Percentiles rank a stretch among this genome's conserved stretches.
These are phyloP conservation scores for Sogatella furcifera DNA, from an alignment of 1,140 invertebrate genomes.

Conservation along the genomic window DNA sequence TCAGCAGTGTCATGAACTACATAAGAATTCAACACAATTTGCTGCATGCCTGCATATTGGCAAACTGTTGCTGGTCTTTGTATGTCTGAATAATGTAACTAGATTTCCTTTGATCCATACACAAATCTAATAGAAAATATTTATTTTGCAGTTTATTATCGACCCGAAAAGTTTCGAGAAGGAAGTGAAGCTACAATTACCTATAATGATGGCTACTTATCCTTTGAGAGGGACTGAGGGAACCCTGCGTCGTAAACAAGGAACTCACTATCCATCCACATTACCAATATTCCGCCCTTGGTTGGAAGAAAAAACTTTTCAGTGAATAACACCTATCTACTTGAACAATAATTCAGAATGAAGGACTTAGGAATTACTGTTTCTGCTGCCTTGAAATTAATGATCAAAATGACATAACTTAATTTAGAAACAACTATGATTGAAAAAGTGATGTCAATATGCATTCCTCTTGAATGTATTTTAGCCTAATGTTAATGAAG, in stretches of 20 bases:
- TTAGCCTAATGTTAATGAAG: too few species aligned
- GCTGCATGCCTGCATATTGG: too few species aligned
- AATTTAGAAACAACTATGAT: too few species aligned
- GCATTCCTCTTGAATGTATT: too few species aligned
- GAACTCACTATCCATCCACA: slow-evolving; percentile 82
- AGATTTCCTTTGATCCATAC: too few species aligned
- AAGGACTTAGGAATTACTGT: too few species aligned
- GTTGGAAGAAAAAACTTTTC: slow-evolving; percentile 58
- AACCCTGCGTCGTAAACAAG: slow-evolving; percentile 46
- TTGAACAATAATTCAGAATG: too few species aligned
- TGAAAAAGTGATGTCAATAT: too few species aligned
- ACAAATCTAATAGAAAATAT: background rate
- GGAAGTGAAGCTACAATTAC: slow-evolving; percentile 83
- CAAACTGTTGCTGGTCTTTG: too few species aligned
- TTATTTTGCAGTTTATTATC: slow-evolving; percentile 70
- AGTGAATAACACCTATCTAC: background rate
- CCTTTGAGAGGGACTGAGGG: slow-evolving; percentile 57
- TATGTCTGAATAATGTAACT: too few species aligned
- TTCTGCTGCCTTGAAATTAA: too few species aligned
- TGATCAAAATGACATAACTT: too few species aligned
- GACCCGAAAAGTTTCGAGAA: slow-evolving; percentile 84
- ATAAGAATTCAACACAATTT: background rate
- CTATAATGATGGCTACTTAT: slow-evolving; percentile 89
- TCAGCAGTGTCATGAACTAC: background rate
- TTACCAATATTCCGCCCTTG: slow-evolving; percentile 85